Evolutionary conservation across 1,140 invertebrate genomes (phyloP).

Genomic region (Sitobion miscanthi): DNA sequence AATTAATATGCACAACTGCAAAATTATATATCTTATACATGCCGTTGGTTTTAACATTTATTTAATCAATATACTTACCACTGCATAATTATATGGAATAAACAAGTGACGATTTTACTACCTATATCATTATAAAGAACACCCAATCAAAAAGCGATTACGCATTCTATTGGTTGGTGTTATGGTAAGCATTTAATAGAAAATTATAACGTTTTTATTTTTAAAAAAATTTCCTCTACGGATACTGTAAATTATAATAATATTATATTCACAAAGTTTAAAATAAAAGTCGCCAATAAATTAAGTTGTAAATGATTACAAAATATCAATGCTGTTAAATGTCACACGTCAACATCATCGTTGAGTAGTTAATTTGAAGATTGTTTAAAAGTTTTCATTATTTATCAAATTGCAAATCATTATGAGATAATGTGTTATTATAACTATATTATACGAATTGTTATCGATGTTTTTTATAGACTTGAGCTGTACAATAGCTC

Average conservation of each 20-base stretch:
- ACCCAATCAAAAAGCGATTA: neutral
- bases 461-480: neutral
- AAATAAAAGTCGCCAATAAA: neutral
- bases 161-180: neutral
- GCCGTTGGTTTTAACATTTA: neutral
- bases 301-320: neutral
- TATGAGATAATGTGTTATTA: neutral
- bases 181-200: neutral
- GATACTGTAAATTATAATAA: neutral
- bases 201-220: neutral
- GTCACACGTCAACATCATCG: neutral
- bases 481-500: neutral
- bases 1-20: neutral
- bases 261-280: neutral
- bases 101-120: neutral
- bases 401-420: slow-evolving; percentile 16
- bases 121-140: neutral
- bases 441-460: slow-evolving; percentile 10
- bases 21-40: neutral
- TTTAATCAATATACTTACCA: neutral
- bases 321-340: neutral
- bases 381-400: neutral
- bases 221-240: neutral
- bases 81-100: neutral
- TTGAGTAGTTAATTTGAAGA: neutral